phyloP scores from a whole-genome alignment of 2,888 invertebrate species.

The Synergus laeviventris region DNA sequence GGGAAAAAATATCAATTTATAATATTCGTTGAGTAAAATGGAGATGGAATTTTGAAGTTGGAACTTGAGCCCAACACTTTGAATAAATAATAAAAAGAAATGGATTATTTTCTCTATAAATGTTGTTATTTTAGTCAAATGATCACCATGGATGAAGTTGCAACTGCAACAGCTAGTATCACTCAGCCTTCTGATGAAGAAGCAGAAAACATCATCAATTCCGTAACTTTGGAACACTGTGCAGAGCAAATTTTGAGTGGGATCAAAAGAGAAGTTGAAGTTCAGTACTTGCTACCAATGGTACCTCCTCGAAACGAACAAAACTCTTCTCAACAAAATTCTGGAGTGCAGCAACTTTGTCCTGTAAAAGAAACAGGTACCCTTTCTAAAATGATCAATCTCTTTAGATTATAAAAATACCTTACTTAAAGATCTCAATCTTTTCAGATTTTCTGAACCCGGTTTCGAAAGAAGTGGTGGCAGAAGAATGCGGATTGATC shows the following conservation, averaged over 20 bases:
- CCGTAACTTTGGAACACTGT: conserved; percentile 77
- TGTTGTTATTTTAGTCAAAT: conserved; percentile 58
- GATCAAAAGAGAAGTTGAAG: conserved; percentile 80
- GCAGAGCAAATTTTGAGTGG: conserved; percentile 81
- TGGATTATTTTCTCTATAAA: neutral
- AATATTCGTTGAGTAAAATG: too few species aligned
- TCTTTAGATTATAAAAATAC: conserved; percentile 15
- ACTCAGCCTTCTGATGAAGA: conserved; percentile 64
- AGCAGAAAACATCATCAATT: conserved; percentile 59
- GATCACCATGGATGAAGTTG: conserved; percentile 75
- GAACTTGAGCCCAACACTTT: too few species aligned
- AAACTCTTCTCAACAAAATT: conserved; percentile 51
- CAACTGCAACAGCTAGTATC: conserved; percentile 79
- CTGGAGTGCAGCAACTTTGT: conserved; percentile 59
- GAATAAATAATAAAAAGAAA: neutral
- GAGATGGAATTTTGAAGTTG: too few species aligned
- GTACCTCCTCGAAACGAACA: conserved; percentile 57
- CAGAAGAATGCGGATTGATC: conserved; percentile 86
- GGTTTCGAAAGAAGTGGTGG: conserved; percentile 87
- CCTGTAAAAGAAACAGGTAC: conserved; percentile 70
- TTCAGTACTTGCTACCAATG: conserved; percentile 78
- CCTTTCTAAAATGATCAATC: conserved; percentile 35
- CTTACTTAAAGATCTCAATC: neutral
- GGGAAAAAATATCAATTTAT: too few species aligned
- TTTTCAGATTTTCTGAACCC: conserved; percentile 79